Conservation (phyloP, 2,113 vertebrate genomes). For the Periophthalmodon schlosseri region DNA sequence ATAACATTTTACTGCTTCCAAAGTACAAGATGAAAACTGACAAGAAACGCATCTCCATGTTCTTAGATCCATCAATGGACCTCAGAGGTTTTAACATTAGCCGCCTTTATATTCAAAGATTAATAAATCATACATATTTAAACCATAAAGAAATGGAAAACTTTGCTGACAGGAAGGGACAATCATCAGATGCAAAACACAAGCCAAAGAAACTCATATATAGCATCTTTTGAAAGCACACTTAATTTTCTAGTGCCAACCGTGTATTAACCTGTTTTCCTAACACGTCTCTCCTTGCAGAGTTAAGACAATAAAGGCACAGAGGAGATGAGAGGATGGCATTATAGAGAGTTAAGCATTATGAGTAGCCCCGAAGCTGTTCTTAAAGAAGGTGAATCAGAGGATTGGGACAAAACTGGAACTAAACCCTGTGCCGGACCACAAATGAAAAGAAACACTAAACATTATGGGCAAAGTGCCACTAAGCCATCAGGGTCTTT, state of each 20-base stretch:
- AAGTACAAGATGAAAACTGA: conserved; percentile 72
- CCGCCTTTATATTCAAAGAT: conserved; percentile 7
- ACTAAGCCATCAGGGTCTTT: conserved; percentile 72
- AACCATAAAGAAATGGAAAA: conserved; percentile 9
- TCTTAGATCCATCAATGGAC: conserved; percentile 61
- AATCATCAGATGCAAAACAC: conserved; percentile 36
- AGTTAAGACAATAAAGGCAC: conserved; percentile 74
- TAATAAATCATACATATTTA: conserved; percentile 10
- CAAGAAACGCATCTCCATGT: conserved; percentile 59
- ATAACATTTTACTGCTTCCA: conserved; percentile 75
- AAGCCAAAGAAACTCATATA: conserved; percentile 38
- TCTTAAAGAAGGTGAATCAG: conserved; percentile 79
- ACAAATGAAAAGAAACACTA: conserved; percentile 64
- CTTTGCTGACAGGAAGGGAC: conserved; percentile 17
- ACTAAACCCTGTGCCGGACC: conserved; percentile 75
- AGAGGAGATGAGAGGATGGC: conserved; percentile 72
- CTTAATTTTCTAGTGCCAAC: conserved; percentile 64
- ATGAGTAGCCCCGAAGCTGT: conserved; percentile 74
- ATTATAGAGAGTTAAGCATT: conserved; percentile 74
- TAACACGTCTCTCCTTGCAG: conserved; percentile 57
- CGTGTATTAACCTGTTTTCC: conserved; percentile 71
- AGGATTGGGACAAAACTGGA: conserved; percentile 75
- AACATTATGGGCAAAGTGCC: conserved; percentile 70
- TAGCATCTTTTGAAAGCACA: conserved; percentile 45
- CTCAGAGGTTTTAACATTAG: conserved; percentile 33